These are phyloP conservation scores for Odontophorus gujanensis DNA, from an alignment of 2,113 vertebrate genomes.

Conservation along the genomic window DNA sequence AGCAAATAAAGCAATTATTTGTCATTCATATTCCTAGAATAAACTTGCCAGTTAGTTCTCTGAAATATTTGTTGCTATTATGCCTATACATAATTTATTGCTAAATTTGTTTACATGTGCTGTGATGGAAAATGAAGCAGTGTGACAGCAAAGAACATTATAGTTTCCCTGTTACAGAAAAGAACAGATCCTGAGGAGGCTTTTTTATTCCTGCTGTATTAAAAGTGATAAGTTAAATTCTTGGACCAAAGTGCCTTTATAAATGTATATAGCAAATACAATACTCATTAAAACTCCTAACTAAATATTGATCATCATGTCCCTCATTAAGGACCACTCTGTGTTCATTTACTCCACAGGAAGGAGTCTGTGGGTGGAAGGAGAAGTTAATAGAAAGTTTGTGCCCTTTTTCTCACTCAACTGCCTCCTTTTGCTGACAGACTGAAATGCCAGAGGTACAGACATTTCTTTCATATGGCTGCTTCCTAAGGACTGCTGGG, in stretches of 20 bases:
- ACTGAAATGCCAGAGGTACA: background rate
- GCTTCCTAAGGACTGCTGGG: background rate
- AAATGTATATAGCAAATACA: slow-evolving; percentile 4
- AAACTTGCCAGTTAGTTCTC: slow-evolving; percentile 51
- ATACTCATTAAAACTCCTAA: background rate
- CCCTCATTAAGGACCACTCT: background rate
- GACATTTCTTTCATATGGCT: background rate
- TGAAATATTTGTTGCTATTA: slow-evolving; percentile 65
- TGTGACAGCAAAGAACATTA: slow-evolving; percentile 42
- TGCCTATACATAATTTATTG: slow-evolving; percentile 66
- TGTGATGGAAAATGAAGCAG: slow-evolving; percentile 63
- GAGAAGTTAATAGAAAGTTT: background rate
- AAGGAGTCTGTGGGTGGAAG: slow-evolving; percentile 15
- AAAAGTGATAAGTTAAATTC: slow-evolving; percentile 43
- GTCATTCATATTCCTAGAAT: slow-evolving; percentile 50
- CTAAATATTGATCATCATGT: slow-evolving; percentile 47
- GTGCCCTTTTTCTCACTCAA: background rate
- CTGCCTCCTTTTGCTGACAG: background rate
- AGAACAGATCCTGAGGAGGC: slow-evolving; percentile 13
- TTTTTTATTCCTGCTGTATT: slow-evolving; percentile 15
- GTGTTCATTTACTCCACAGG: background rate
- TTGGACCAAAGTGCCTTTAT: background rate
- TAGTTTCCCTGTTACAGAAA: slow-evolving; percentile 35
- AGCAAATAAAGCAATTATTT: slow-evolving; percentile 52
- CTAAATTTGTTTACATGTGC: slow-evolving; percentile 56